A percentile compares a stretch with the other conserved stretches of the same genome.
phyloP scores from a whole-genome alignment of 1,140 invertebrate genomes.

The Drosophila tristis region DNA sequence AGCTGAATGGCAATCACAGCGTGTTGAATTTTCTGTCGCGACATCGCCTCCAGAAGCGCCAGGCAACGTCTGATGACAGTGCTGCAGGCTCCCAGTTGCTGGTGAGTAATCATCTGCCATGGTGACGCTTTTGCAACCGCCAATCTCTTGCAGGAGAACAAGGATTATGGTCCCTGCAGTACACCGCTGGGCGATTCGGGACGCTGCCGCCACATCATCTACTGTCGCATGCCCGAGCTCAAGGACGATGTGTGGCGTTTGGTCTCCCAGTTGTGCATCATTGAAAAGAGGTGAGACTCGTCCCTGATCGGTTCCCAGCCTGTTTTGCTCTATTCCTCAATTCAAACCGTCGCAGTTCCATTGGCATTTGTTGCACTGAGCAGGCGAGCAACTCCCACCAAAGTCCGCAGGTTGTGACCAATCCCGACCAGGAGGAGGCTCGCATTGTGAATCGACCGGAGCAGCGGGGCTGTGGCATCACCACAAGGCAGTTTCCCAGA shows the following conservation, averaged over 20 bases:
- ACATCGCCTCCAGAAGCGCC: conserved; percentile 68
- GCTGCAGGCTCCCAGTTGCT: conserved; percentile 26
- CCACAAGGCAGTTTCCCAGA: conserved; percentile 85
- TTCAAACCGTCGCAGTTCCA: conserved; percentile 47
- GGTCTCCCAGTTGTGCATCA: conserved; percentile 88
- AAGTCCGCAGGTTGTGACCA: conserved; percentile 64
- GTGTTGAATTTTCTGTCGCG: conserved; percentile 54
- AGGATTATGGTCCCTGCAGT: conserved; percentile 86
- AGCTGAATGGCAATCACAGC: conserved; percentile 15
- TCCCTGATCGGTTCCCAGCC: background rate
- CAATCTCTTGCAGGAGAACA: conserved; percentile 77
- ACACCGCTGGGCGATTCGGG: conserved; percentile 87
- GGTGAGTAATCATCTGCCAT: conserved; percentile 30
- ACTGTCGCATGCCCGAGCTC: conserved; percentile 87
- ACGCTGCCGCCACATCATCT: conserved; percentile 87
- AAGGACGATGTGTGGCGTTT: conserved; percentile 86
- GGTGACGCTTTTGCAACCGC: no score
- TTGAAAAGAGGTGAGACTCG: conserved; percentile 85
- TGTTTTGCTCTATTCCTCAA: background rate
- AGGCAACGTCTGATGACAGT: conserved; percentile 23
- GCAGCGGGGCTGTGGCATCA: conserved; percentile 88
- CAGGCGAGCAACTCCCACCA: conserved; percentile 50
- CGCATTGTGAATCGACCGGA: conserved; percentile 71
- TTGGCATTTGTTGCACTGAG: conserved; percentile 83
- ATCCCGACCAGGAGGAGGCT: conserved; percentile 26